Base-by-base conservation (phyloP, 2,888 invertebrate genomes). In the Synergus laeviventris region DNA sequence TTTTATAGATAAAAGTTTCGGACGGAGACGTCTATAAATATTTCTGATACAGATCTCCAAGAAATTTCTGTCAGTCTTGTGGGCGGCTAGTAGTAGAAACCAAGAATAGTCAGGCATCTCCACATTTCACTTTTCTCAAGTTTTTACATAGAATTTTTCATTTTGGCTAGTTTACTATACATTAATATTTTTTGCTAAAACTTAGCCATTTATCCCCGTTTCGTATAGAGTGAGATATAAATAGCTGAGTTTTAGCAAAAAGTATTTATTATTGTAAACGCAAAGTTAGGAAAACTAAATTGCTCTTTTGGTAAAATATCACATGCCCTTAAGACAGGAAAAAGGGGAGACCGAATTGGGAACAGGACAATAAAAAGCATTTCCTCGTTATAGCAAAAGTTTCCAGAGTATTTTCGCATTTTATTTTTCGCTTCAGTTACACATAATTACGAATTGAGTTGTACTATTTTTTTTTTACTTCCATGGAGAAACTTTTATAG, bases 351-450 rank as follows among this genome's bases (percentile, higher is more conserved):
- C 16, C 7, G 5, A 66, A 66, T 42, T 42, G 16, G 11, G 14
- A 56, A 61, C 61, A 38, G 8, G 61, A 36, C n/a, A 61, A 61
- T 61, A n/a, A 8, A 36, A 61, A 61, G n/a, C 61, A n/a, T n/a
- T 61, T n/a, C 12, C 38, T 61, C 36, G 61, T 61, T 38, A 61
- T 36, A 61, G 36, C 16, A 61, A 61, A 61, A 38, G 38, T 36
- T 61, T 36, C 42, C 21, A 45, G 7, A 39, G 64, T 42, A 39
- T 42, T 42, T 66, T 21, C 42, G 64, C 24, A 66, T 42, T 42
- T 66, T 42, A 66, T 8, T 24, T 42, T 45, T 39, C 36, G 12
- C 1, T n/a, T 18, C 14, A 21, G 14, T 14, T 45, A 39, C 42
- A 66, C n/a, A 2, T 9, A 42, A 42, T 42, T 42, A 24, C 7